Evolutionary conservation across 64 coral and sea anemone genomes (phyloP), one percentile per base, ranked within the genome.

Genomic region (Actinia equina): DNA sequence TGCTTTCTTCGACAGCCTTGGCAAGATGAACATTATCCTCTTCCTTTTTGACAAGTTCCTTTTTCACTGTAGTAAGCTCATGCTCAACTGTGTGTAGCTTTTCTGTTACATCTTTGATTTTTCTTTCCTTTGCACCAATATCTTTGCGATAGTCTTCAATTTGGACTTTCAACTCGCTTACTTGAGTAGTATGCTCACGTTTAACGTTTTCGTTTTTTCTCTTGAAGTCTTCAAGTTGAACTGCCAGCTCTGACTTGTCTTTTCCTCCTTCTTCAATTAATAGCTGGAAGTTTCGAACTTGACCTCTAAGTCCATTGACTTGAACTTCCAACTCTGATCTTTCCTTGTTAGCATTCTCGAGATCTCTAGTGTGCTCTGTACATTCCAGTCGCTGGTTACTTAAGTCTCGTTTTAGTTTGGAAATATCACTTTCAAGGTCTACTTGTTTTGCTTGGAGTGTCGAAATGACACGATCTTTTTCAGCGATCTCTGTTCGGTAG

Each of bases 241-340:
- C 54, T 19, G 83, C 74, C 1, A 97, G 69, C n/a, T 97, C 91
- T 3, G 80, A 85, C 74, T 97, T 97, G 82, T 97, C 94, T 44
- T 93, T 90, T 45, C 88, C 86, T 82, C 88, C 60, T 86, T 97
- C 94, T 3, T 89, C 88, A 6, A 90, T n/a, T 46, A 93, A 69
- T 86, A 93, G 84, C 54, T 97, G 91, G 15, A 86, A 77, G 59
- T 86, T 97, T 84, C 94, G 80, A 79, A 97, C 82, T 92, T 97
- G 88, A 45, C 94, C 94, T 16, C 71, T 91, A 42, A 97, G 91
- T 52, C 79, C 86, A 59, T 91, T 93, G 53, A 97, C 86, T 30
- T 90, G 83, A 45, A 93, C 90, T 61, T 93, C 91, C 86, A 97
- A 86, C 49, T 97, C 94, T 74, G 91, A 54, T 43, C 91, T 93